These are phyloP conservation scores for Mus pahari DNA, from an alignment of 2,113 vertebrate genomes.

Conservation along the genomic window DNA sequence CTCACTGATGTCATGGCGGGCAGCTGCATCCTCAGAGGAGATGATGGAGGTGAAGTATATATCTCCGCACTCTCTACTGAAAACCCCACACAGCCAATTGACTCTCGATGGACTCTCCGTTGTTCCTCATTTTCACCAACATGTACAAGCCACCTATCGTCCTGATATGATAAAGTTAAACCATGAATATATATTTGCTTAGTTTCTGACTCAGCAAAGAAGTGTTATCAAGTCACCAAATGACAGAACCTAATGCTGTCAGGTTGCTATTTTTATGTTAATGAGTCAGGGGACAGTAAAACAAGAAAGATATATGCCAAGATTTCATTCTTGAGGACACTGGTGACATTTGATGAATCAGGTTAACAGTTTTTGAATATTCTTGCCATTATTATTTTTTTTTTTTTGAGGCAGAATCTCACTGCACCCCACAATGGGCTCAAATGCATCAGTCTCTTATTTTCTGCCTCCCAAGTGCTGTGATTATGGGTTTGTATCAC, in stretches of 20 bases:
- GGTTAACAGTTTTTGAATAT: background rate
- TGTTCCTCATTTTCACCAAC: background rate
- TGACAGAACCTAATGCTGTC: background rate
- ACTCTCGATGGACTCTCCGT: background rate
- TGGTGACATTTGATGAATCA: background rate
- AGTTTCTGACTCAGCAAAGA: background rate
- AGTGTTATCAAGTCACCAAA: background rate
- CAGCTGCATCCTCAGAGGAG: background rate
- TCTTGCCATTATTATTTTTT: background rate
- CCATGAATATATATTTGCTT: background rate
- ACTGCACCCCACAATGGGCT: background rate
- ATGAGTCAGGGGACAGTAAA: background rate
- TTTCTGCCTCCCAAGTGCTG: background rate
- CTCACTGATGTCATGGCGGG: background rate
- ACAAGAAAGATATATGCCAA: background rate
- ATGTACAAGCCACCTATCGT: background rate
- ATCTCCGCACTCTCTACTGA: background rate
- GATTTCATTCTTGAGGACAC: background rate
- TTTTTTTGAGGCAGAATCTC: background rate
- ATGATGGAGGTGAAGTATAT: background rate
- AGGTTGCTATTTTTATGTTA: background rate
- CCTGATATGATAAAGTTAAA: background rate
- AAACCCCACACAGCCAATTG: background rate
- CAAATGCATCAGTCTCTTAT: background rate
- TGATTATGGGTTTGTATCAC: background rate